phyloP scores from a whole-genome alignment of 2,888 invertebrate species.

The Adineta ricciae region DNA sequence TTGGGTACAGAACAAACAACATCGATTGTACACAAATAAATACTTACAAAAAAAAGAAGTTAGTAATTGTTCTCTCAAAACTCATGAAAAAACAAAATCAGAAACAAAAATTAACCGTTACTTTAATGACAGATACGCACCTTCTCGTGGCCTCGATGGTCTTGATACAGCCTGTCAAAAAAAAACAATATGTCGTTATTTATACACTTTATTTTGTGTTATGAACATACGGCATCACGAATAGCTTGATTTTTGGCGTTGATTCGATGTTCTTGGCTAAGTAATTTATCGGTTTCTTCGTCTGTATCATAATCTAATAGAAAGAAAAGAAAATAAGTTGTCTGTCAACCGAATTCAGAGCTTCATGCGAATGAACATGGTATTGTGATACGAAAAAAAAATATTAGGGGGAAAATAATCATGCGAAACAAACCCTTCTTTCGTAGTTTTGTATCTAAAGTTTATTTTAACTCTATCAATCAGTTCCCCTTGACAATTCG shows the following conservation, averaged over 20 bases:
- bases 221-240: not conserved
- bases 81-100: not conserved
- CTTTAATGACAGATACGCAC: not conserved
- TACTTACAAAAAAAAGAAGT: not conserved
- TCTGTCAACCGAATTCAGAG: not conserved
- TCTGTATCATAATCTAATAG: constrained; percentile 1
- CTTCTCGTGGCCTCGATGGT: not conserved
- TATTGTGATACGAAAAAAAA: not conserved
- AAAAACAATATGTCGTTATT: not conserved
- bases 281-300: constrained; percentile 20
- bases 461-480: not conserved
- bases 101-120: not conserved
- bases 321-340: not conserved
- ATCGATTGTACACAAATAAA: not conserved
- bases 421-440: not conserved
- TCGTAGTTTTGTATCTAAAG: not conserved
- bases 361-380: not conserved
- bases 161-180: not conserved
- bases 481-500: not conserved
- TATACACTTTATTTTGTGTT: too few species aligned
- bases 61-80: not conserved
- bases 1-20: not conserved
- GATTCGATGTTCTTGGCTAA: not conserved
- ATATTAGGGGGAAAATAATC: not conserved
- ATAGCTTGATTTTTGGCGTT: not conserved